A percentile compares a stretch with the other conserved stretches of the same genome.
Conservation (phyloP, 1,140 invertebrate species). For the Drosophila mojavensis region DNA sequence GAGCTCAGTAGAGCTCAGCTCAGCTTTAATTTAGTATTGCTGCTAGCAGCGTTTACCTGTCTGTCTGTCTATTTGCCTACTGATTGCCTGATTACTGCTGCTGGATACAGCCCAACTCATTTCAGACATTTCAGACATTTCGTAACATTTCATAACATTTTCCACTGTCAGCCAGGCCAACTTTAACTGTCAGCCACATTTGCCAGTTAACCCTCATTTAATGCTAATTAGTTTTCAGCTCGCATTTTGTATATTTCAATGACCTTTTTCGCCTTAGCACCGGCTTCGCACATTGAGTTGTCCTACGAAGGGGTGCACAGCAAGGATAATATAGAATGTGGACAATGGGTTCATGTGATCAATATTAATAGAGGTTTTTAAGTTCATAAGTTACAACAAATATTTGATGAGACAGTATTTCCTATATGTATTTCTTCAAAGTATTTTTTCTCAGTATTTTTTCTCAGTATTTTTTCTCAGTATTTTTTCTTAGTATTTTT, state of each 20-base stretch:
- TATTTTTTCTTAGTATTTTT: no score
- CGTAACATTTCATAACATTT: slow-evolving; percentile 29
- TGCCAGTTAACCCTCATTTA: slow-evolving; percentile 58
- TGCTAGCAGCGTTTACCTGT: slow-evolving; percentile 34
- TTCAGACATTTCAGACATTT: slow-evolving; percentile 18
- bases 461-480: no score
- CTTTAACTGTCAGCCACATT: slow-evolving; percentile 37
- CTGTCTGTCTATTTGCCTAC: slow-evolving; percentile 15
- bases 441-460: no score
- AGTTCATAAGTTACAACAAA: no score
- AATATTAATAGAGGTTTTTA: neutral
- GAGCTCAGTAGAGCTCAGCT: neutral
- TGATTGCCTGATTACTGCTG: slow-evolving; percentile 2
- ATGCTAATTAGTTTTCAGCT: slow-evolving; percentile 61
- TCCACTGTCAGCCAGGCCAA: slow-evolving; percentile 29
- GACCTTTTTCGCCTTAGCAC: slow-evolving; percentile 24
- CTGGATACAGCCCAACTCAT: neutral
- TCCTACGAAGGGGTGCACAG: neutral
- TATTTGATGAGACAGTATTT: no score
- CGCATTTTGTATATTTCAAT: slow-evolving; percentile 25
- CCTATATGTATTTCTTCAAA: no score
- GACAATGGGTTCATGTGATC: slow-evolving; percentile 1
- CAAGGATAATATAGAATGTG: neutral
- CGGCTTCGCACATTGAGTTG: neutral
- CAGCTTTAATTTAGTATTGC: slow-evolving; percentile 29